Percentiles rank a stretch among this genome's conserved stretches.
phyloP scores from a whole-genome alignment of 2,113 vertebrate genomes.

The Peromyscus polionotus region DNA sequence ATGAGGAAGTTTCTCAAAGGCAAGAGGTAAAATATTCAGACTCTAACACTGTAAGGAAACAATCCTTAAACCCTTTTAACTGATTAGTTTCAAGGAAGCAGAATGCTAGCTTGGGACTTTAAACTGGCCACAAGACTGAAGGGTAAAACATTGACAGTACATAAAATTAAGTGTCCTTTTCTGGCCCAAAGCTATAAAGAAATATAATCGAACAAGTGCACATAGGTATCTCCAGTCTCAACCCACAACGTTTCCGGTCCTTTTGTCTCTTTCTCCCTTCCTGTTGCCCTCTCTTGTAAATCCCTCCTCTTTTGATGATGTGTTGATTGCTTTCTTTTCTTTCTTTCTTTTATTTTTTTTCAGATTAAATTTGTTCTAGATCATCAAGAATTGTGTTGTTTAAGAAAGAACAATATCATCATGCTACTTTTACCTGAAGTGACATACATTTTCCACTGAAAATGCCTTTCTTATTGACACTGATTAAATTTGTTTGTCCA shows the following conservation, averaged over 20 bases:
- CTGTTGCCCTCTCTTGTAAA: neutral
- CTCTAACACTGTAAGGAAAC: neutral
- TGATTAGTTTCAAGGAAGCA: neutral
- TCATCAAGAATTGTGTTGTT: neutral
- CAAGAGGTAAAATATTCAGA: neutral
- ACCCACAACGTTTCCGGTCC: rapidly evolving
- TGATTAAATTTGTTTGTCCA: neutral
- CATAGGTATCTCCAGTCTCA: neutral
- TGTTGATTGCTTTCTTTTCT: neutral
- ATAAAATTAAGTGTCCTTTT: neutral
- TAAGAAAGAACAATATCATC: too few species aligned
- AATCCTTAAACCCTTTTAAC: neutral
- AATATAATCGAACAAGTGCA: too few species aligned
- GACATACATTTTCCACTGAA: neutral
- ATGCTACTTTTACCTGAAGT: too few species aligned
- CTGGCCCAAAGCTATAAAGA: neutral
- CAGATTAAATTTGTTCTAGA: too few species aligned
- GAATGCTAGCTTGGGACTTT: neutral
- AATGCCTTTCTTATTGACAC: neutral
- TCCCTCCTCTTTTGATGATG: neutral
- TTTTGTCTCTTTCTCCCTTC: too few species aligned
- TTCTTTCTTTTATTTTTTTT: neutral
- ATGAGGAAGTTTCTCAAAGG: too few species aligned
- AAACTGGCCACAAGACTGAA: neutral
- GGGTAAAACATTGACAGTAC: neutral